These are phyloP conservation scores for Antedon mediterranea DNA, from an alignment of 53 echinoderm and acorn worm species.

Conservation along the genomic window DNA sequence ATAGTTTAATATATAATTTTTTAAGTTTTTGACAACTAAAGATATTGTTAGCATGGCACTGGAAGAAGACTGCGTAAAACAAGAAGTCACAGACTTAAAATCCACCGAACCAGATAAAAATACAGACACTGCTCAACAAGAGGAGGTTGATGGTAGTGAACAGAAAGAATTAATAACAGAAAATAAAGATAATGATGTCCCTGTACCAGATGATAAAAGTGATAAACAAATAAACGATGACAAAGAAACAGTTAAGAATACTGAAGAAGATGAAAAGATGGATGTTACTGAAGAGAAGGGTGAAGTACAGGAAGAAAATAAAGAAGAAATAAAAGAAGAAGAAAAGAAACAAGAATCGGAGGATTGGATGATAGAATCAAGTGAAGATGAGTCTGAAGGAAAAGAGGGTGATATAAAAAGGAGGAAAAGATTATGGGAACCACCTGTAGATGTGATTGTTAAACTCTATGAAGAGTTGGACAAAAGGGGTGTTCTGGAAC, in stretches of 20 bases:
- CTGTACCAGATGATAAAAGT: background rate
- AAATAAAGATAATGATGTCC: background rate
- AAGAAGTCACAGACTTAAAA: background rate
- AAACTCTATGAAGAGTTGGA: conserved; percentile 82
- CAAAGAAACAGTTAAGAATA: background rate
- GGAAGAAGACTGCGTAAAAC: background rate
- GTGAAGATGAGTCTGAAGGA: conserved; percentile 47
- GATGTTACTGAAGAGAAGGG: too few species aligned
- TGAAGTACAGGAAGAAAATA: background rate
- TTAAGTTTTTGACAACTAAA: too few species aligned
- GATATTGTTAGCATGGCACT: background rate
- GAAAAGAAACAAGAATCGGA: conserved; percentile 1
- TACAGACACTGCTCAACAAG: too few species aligned
- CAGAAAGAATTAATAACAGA: background rate
- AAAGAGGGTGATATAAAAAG: background rate
- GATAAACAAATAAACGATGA: background rate
- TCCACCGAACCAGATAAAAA: background rate
- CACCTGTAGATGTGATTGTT: conserved; percentile 55
- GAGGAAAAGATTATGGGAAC: conserved; percentile 48
- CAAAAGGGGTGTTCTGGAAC: conserved; percentile 61
- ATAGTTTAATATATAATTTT: too few species aligned
- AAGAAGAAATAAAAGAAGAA: conserved; percentile 2
- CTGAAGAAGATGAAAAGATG: background rate
- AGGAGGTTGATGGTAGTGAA: too few species aligned
- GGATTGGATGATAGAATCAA: conserved; percentile 53